These are phyloP conservation scores for Lycodopsis pacificus DNA, from an alignment of 2,797 vertebrate species.

Conservation along the genomic window DNA sequence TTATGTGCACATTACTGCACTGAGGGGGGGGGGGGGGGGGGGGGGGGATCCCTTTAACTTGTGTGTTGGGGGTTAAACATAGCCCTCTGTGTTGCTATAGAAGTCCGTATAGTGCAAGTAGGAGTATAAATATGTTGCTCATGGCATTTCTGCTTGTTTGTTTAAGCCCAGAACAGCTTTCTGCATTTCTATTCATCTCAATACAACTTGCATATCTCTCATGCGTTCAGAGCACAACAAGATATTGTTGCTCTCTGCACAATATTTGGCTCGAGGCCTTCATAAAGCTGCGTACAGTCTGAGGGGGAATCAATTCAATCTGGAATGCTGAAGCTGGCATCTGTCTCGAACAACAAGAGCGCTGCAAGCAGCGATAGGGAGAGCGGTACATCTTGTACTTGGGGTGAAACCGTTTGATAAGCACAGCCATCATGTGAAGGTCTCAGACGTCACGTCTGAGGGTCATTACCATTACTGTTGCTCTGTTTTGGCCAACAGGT, in stretches of 20 bases:
- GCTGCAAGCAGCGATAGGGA: background rate
- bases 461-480: constrained; percentile 22
- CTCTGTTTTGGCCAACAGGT: constrained; percentile 45
- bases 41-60: constrained; percentile 19
- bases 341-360: constrained; percentile 29
- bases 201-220: background rate
- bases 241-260: too few species aligned
- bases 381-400: constrained; percentile 11
- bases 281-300: constrained; percentile 1
- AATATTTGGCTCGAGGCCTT: constrained; percentile 25
- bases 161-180: background rate
- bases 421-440: constrained; percentile 21
- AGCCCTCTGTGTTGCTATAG: background rate
- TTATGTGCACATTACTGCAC: constrained; percentile 8
- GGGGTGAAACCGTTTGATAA: constrained; percentile 23
- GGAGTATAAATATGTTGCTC: background rate
- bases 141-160: constrained; percentile 17
- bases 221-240: constrained; percentile 3
- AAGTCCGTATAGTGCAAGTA: constrained; percentile 1
- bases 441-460: constrained; percentile 18
- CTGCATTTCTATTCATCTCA: background rate
- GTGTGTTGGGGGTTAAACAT: constrained; percentile 36
- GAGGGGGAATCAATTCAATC: constrained; percentile 28
- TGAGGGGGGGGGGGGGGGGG: constrained; percentile 3
- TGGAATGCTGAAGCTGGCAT: constrained; percentile 38